phyloP scores from a whole-genome alignment of 2,797 vertebrate species.

The Bradypodion pumilum region DNA sequence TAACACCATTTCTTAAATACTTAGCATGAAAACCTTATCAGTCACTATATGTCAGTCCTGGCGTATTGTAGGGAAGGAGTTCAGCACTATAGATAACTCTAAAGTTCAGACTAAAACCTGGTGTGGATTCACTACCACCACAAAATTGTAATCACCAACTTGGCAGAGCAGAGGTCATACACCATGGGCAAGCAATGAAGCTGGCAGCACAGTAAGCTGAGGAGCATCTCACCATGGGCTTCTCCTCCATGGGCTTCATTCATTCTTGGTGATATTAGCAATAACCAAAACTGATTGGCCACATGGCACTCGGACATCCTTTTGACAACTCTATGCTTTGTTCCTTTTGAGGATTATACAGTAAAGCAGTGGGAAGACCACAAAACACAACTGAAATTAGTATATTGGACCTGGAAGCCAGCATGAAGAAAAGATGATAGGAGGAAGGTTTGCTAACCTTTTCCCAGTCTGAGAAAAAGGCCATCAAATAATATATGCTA shows the following conservation, averaged over 20 bases:
- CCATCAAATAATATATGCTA: no score
- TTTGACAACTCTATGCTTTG: neutral
- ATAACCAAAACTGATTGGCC: neutral
- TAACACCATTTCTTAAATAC: no score
- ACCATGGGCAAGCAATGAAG: neutral
- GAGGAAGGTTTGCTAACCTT: neutral
- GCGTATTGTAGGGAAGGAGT: no score
- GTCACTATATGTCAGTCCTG: no score
- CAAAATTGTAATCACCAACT: no score
- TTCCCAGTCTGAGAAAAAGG: neutral
- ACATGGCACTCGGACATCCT: neutral
- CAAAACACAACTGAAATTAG: neutral
- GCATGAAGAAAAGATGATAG: neutral
- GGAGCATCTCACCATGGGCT: neutral
- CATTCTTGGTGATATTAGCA: neutral
- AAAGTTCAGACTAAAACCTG: no score
- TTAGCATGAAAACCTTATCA: neutral
- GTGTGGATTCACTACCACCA: no score
- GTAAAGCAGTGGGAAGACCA: neutral
- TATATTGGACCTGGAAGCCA: neutral
- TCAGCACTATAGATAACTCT: no score
- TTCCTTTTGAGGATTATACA: neutral
- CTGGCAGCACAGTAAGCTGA: neutral
- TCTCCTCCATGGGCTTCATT: no score
- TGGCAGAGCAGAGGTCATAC: no score